phyloP scores from a whole-genome alignment of 2,888 invertebrate genomes.

The Emesis russula region DNA sequence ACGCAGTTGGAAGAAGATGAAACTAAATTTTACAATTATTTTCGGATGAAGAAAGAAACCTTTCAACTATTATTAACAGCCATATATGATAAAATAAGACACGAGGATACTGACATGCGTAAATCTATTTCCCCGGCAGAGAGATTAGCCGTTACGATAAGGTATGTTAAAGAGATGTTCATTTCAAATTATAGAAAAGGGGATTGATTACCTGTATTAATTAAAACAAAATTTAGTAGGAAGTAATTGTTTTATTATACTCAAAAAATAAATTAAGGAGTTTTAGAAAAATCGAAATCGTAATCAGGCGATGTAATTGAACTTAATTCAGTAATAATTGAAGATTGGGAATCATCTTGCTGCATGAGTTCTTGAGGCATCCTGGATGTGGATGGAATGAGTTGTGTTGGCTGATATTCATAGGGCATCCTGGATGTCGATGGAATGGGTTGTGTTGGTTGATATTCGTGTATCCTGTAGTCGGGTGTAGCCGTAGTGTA shows the following conservation, averaged over 20 bases:
- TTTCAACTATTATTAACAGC: constrained; percentile 80
- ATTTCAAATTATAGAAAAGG: constrained; percentile 8
- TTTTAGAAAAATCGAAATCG: constrained; percentile 83
- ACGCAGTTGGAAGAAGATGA: too few species aligned
- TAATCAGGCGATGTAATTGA: constrained; percentile 78
- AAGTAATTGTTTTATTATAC: constrained; percentile 56
- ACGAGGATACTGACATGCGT: constrained; percentile 84
- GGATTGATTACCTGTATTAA: constrained; percentile 38
- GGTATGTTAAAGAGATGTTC: constrained; percentile 60
- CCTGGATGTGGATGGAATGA: constrained; percentile 51
- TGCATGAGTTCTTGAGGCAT: constrained; percentile 49
- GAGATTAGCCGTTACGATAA: constrained; percentile 75
- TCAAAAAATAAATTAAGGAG: constrained; percentile 40
- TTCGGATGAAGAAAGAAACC: constrained; percentile 75
- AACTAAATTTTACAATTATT: neutral
- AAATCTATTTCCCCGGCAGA: constrained; percentile 83
- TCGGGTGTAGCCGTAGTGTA: constrained; percentile 78
- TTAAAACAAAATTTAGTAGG: constrained; percentile 84
- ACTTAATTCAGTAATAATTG: constrained; percentile 77
- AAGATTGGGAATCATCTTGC: constrained; percentile 85
- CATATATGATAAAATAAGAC: constrained; percentile 78
- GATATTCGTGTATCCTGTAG: constrained; percentile 42
- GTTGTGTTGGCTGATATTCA: constrained; percentile 63
- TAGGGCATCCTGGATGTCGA: constrained; percentile 12
- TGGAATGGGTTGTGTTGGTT: constrained; percentile 71